A percentile compares a stretch with the other conserved stretches of the same genome.
These are phyloP conservation scores for Aculops lycopersici DNA, from an alignment of 1,140 invertebrate species.

Conservation along the genomic window DNA sequence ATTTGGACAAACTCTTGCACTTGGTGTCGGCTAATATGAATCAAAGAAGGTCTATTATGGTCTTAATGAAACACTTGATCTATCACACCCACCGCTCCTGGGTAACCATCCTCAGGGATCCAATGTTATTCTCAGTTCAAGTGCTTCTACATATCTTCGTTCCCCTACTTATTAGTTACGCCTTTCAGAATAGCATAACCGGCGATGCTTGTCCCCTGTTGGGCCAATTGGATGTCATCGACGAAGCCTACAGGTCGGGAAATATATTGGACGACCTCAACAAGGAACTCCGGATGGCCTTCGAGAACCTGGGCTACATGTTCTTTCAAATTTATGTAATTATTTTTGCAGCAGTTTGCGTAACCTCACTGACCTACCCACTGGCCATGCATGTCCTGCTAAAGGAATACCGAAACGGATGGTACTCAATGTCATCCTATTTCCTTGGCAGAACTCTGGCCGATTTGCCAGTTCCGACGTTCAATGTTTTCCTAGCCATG, in stretches of 20 bases:
- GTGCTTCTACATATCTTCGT: not conserved
- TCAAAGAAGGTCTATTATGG: too few relatives aligned
- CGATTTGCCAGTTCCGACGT: not conserved
- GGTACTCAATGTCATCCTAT: not conserved
- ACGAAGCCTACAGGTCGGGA: not conserved
- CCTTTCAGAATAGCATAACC: not conserved
- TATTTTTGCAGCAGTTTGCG: not conserved
- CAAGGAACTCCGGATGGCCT: not conserved
- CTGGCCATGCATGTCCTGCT: not conserved
- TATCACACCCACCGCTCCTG: not conserved
- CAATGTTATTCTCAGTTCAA: not conserved
- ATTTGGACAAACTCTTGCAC: not conserved
- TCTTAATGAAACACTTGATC: not conserved
- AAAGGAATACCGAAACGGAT: not conserved
- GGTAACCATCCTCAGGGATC: not conserved
- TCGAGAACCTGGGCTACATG: not conserved
- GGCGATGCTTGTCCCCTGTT: not conserved
- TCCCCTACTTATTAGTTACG: not conserved
- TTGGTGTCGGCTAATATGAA: not conserved
- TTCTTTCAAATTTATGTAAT: not conserved
- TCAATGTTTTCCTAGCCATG: not conserved
- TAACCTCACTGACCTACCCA: not conserved
- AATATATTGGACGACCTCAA: not conserved
- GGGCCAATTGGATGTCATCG: not conserved
- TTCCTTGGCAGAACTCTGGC: not conserved